Evolutionary conservation across 2,113 vertebrate species (phyloP).

Genomic region (Pteronura brasiliensis): DNA sequence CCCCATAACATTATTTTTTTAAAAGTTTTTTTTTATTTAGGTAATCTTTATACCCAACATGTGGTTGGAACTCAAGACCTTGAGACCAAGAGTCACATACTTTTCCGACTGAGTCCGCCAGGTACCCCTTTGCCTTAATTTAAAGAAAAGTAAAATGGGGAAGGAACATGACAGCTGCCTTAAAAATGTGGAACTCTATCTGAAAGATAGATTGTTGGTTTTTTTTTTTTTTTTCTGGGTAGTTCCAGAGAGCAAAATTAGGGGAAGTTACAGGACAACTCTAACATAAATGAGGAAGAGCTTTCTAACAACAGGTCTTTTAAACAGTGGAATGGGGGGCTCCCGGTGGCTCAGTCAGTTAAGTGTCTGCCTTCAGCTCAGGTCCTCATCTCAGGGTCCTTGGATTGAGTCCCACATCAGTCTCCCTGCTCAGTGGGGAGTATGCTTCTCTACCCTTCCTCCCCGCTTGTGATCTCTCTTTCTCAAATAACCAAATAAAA

Average conservation of each 20-base stretch:
- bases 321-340: neutral
- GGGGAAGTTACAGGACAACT: constrained; percentile 28
- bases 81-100: neutral
- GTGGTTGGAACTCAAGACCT: too few relatives aligned
- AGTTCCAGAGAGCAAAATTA: constrained; percentile 2
- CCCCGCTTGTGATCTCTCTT: too few relatives aligned
- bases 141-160: neutral
- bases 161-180: neutral
- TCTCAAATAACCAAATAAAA: too few relatives aligned
- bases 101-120: neutral
- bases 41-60: too few relatives aligned
- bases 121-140: neutral
- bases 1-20: too few relatives aligned
- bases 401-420: too few relatives aligned
- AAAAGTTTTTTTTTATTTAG: too few relatives aligned
- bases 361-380: too few relatives aligned
- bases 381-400: too few relatives aligned
- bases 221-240: neutral
- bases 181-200: neutral
- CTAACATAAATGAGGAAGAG: constrained; percentile 5
- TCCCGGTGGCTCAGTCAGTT: too few relatives aligned
- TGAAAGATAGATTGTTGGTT: neutral
- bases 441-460: too few relatives aligned
- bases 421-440: too few relatives aligned
- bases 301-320: neutral